Conservation (phyloP, 2,797 vertebrate genomes). For the Peromyscus eremicus region DNA sequence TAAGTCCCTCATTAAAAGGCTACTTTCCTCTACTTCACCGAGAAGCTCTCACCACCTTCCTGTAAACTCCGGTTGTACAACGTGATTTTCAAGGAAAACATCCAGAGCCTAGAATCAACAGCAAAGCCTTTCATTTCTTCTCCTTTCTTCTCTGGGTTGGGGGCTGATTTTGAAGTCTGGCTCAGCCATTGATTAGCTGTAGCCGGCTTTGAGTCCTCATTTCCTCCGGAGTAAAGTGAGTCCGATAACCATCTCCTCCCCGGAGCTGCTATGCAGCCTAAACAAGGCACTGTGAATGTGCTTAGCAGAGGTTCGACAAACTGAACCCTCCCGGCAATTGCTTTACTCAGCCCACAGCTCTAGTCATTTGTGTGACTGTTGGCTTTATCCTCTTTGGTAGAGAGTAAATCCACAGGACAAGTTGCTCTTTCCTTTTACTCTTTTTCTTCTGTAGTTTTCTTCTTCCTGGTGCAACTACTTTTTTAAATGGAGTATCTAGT, state of each 20-base stretch:
- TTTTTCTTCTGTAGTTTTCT: neutral
- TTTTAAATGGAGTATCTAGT: neutral
- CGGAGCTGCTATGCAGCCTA: neutral
- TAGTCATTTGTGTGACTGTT: neutral
- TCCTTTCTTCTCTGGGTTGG: neutral
- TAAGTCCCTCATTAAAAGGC: neutral
- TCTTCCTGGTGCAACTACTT: neutral
- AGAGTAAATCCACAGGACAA: neutral
- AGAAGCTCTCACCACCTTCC: neutral
- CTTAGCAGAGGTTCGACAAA: neutral
- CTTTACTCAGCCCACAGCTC: neutral
- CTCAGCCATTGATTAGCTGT: neutral
- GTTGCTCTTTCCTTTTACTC: neutral
- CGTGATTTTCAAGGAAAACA: neutral
- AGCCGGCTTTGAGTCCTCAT: neutral
- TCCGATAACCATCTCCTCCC: neutral
- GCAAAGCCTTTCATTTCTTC: neutral
- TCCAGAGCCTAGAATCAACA: neutral
- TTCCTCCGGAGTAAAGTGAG: neutral
- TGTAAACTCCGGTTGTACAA: neutral
- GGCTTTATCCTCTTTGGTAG: neutral
- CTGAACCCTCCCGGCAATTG: neutral
- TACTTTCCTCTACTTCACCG: neutral
- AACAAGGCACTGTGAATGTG: rapidly evolving
- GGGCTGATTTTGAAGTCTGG: neutral